A percentile compares a stretch with the other conserved stretches of the same genome.
phyloP scores from a whole-genome alignment of 2,888 invertebrate species.

The Hirtodrosophila alboralis region DNA sequence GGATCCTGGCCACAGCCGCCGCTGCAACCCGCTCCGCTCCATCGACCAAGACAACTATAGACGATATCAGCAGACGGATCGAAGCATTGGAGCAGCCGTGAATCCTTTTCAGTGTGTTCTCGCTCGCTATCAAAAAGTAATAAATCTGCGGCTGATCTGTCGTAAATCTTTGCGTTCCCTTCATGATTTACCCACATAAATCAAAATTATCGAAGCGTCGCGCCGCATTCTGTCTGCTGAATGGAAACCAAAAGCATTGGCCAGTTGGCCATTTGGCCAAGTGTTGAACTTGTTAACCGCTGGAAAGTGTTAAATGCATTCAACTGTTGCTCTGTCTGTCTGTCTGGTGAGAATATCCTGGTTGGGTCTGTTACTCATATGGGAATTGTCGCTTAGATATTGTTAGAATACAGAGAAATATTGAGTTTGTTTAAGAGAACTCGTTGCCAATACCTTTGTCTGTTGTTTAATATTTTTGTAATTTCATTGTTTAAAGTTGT shows the following conservation, averaged over 20 bases:
- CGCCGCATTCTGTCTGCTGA: constrained; percentile 26
- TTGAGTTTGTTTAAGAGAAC: no score
- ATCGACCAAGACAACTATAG: not conserved
- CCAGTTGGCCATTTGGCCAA: no score
- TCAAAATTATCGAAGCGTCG: constrained; percentile 82
- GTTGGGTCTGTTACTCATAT: not conserved
- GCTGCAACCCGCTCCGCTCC: not conserved
- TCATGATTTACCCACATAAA: constrained; percentile 83
- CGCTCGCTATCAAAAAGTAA: constrained; percentile 81
- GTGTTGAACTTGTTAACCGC: constrained; percentile 63
- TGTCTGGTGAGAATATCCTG: constrained; percentile 22
- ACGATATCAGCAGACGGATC: constrained; percentile 26
- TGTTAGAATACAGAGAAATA: no score
- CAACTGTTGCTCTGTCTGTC: constrained; percentile 45
- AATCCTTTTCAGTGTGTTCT: constrained; percentile 50
- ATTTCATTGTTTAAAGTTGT: no score
- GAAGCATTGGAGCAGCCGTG: constrained; percentile 22
- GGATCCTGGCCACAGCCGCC: constrained; percentile 18
- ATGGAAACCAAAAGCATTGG: constrained; percentile 25
- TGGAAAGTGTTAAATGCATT: constrained; percentile 76
- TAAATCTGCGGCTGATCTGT: constrained; percentile 82
- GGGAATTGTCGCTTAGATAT: constrained; percentile 8
- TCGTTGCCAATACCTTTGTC: no score
- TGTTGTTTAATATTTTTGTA: no score
- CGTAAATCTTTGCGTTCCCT: constrained; percentile 82